phyloP scores from a whole-genome alignment of 2,797 vertebrate species.

The Saxicola maurus region DNA sequence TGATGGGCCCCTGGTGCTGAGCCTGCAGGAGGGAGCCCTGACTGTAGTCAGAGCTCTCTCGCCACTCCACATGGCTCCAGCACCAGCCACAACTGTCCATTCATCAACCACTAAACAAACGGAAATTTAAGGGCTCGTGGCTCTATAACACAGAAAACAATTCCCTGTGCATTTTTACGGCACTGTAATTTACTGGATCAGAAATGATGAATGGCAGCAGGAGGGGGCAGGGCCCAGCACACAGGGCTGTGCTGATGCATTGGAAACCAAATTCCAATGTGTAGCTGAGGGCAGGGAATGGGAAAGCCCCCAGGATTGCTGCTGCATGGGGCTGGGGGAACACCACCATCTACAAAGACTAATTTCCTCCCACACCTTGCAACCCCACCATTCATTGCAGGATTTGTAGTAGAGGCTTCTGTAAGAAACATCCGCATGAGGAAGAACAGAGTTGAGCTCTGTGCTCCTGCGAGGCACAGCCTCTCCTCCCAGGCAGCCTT shows the following conservation, averaged over 20 bases:
- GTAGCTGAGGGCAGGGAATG: background rate
- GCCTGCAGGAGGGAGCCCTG: background rate
- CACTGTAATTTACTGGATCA: slow-evolving; percentile 51
- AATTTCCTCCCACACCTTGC: background rate
- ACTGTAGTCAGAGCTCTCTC: background rate
- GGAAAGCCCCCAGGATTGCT: background rate
- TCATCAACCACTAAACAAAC: slow-evolving; percentile 57
- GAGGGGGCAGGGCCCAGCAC: background rate
- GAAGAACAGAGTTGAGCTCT: background rate
- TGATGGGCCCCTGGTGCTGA: background rate
- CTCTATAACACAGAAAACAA: slow-evolving; percentile 58
- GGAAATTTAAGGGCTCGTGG: slow-evolving; percentile 44
- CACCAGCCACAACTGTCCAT: background rate
- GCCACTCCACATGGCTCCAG: background rate
- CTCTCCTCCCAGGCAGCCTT: background rate
- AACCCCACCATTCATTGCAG: background rate
- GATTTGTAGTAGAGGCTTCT: background rate
- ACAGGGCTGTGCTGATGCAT: background rate
- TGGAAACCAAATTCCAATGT: background rate
- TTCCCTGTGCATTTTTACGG: slow-evolving; percentile 47
- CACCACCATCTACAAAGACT: background rate
- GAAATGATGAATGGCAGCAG: slow-evolving; percentile 47
- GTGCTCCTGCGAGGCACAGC: background rate
- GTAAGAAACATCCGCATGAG: accelerated
- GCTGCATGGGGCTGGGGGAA: background rate